Conservation (phyloP, 2,888 invertebrate genomes). For the Drosophila fungiperda region DNA sequence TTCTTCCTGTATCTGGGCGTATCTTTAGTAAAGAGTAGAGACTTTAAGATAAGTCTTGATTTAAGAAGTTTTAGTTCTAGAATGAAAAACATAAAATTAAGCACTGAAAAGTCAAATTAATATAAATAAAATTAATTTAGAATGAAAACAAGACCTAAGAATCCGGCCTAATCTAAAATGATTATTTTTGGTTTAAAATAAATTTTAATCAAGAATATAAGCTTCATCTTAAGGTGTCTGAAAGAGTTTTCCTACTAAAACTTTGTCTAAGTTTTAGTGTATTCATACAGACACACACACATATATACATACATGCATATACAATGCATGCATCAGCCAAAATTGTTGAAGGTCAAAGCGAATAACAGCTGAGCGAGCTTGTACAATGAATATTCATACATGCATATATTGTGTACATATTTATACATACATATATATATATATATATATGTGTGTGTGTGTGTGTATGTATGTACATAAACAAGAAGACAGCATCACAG, state of each 20-base stretch:
- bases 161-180: background rate
- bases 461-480: background rate
- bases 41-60: background rate
- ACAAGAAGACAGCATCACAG: slow-evolving; percentile 12
- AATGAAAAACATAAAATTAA: background rate
- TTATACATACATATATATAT: background rate
- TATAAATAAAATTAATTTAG: background rate
- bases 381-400: background rate
- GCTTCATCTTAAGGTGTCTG: background rate
- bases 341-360: slow-evolving; percentile 54
- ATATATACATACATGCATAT: background rate
- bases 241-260: background rate
- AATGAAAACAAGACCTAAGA: background rate
- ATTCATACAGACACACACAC: background rate
- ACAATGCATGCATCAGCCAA: slow-evolving; percentile 12
- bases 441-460: slow-evolving; percentile 1
- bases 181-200: background rate
- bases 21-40: background rate
- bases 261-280: background rate
- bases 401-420: slow-evolving; percentile 1
- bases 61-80: background rate
- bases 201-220: background rate
- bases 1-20: too few relatives aligned
- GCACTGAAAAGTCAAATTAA: background rate
- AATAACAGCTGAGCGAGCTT: slow-evolving; percentile 45